Conservation (phyloP, 2,797 vertebrate species). For the Spinus pinus region DNA sequence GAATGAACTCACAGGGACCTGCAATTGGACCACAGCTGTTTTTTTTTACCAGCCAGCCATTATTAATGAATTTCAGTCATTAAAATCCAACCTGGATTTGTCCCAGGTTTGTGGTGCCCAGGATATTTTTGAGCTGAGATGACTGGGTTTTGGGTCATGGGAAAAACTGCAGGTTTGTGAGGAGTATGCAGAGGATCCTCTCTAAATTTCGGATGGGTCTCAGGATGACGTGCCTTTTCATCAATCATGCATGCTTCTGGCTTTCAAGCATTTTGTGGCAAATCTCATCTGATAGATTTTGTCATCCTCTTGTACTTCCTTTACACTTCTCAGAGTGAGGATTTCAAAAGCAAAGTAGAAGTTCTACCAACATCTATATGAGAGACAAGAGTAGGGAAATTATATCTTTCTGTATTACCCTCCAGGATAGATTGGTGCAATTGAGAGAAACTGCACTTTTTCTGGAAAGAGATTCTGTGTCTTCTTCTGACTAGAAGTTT, state of each 20-base stretch:
- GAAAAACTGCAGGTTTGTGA: not conserved
- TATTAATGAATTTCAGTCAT: not conserved
- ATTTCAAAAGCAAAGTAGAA: not conserved
- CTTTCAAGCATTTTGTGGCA: not conserved
- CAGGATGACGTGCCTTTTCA: not conserved
- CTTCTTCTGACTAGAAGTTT: not conserved
- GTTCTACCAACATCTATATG: not conserved
- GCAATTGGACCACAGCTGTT: not conserved
- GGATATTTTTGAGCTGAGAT: not conserved
- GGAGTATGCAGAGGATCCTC: not conserved
- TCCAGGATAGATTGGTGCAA: not conserved
- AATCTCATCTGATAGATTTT: slow-evolving; percentile 2
- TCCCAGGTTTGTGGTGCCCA: not conserved
- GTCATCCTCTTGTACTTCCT: not conserved
- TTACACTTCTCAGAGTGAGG: not conserved
- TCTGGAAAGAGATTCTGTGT: not conserved
- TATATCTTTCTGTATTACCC: not conserved
- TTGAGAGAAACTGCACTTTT: not conserved
- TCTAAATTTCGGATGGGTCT: not conserved
- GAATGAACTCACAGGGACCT: not conserved
- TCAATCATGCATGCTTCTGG: not conserved
- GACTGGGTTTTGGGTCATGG: not conserved
- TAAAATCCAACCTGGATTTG: not conserved
- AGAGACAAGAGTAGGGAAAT: not conserved
- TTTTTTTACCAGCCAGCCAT: not conserved